Base-by-base conservation (phyloP, 2,113 vertebrate genomes). In the Pelecanus crispus region DNA sequence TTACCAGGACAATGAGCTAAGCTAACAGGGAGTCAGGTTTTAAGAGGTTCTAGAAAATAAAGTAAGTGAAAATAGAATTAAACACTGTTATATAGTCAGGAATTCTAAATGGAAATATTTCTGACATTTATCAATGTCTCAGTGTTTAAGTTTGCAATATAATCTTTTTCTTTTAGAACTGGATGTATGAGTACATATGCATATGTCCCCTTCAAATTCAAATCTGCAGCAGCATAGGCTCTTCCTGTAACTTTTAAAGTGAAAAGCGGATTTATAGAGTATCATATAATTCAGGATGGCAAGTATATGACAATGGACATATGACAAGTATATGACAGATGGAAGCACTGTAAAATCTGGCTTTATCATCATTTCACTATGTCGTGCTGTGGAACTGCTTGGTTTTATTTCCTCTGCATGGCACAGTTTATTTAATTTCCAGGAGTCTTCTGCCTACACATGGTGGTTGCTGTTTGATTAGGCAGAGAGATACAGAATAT, bases 371-470 rank as follows among this genome's bases (percentile, higher is more conserved):
- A 6, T 90, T 93, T 93, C 31, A 13, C 52, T 86, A 4, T 55
- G 61, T n/a, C 1, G 0, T 85, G 61, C 73, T 68, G 32, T 68
- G 31, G 44, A 90, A 80, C 59, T 38, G 4, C 40, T 92, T 86
- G 79, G 45, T 53, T 96, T 93, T 90, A 90, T 96, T 96, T 88
- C 22, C 38, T 95, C 58, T 70, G 47, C 44, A 62, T 36, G 73
- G 52, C 36, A 79, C 38, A 70, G 36, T 94, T 80, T 86, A 72
- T 86, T 95, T 90, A 47, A 90, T 70, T 92, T 93, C 36, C 44
- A 50, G 61, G n/a, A 92, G 14, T 40, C 50, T 93, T 86, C 59
- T 92, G 63, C 55, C 53, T 74, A 47, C 56, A 36, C 2, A 1
- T 18, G 10, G 31, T 42, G 24, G 55, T 28, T 83, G 38, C 32